A percentile compares a stretch with the other conserved stretches of the same genome.
phyloP scores from a whole-genome alignment of 2,113 vertebrate species.

The Archilochus colubris region DNA sequence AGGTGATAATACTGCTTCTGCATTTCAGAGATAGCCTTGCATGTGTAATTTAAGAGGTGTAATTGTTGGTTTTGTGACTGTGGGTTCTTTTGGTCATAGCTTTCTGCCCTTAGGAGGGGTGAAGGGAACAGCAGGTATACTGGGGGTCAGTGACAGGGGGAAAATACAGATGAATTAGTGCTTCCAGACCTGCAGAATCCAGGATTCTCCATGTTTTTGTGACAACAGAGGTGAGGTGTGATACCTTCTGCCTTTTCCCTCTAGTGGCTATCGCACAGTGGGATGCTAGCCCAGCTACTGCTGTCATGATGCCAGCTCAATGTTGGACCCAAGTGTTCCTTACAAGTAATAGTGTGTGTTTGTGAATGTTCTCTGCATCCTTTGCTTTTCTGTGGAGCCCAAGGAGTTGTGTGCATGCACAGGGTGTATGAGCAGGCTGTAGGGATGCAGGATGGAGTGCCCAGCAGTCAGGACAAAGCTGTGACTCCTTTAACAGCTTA shows the following conservation, averaged over 20 bases:
- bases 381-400: not conserved
- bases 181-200: not conserved
- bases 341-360: no score
- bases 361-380: not conserved
- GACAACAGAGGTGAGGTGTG: not conserved
- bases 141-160: not conserved
- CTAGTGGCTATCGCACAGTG: not conserved
- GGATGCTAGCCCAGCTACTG: not conserved
- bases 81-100: not conserved
- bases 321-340: not conserved
- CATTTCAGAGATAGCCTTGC: not conserved
- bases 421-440: not conserved
- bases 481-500: not conserved
- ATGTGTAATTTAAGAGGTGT: not conserved
- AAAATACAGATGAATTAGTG: not conserved
- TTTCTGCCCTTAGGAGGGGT: not conserved
- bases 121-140: not conserved
- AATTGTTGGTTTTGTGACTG: not conserved
- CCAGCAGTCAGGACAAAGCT: not conserved
- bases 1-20: not conserved
- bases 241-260: accelerated
- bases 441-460: not conserved
- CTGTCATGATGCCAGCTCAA: not conserved
- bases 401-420: not conserved
- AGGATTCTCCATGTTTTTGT: not conserved